These are phyloP conservation scores for Megastigmus dorsalis DNA, from an alignment of 2,888 invertebrate species.

Conservation along the genomic window DNA sequence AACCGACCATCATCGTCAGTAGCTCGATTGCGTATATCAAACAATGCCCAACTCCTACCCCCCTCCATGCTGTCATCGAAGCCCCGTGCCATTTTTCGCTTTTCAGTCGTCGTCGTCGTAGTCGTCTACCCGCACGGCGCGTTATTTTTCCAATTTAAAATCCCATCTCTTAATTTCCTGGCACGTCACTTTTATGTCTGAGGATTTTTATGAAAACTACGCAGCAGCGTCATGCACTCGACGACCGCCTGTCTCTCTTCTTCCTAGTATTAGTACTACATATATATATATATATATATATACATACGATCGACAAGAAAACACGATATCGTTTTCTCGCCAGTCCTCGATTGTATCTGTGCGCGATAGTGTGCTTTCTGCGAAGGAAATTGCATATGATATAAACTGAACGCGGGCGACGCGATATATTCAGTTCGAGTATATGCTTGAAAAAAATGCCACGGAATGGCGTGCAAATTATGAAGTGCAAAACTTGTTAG, in stretches of 20 bases:
- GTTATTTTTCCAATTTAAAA: constrained; percentile 72
- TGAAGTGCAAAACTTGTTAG: no score
- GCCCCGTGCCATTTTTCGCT: constrained; percentile 48
- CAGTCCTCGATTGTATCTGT: constrained; percentile 61
- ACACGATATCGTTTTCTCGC: constrained; percentile 59
- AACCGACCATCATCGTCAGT: constrained; percentile 38
- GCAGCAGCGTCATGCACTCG: constrained; percentile 56
- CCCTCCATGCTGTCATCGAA: constrained; percentile 7
- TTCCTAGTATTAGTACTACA: constrained; percentile 16
- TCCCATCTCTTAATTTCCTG: constrained; percentile 72
- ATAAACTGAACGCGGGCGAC: background rate
- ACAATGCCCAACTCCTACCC: background rate
- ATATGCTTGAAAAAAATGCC: background rate
- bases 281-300: background rate
- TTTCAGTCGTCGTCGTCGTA: background rate
- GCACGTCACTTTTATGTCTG: constrained; percentile 69
- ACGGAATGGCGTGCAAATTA: constrained; percentile 31
- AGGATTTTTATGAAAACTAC: constrained; percentile 67
- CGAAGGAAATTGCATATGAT: constrained; percentile 58
- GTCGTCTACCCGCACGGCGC: constrained; percentile 60
- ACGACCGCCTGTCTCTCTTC: constrained; percentile 17
- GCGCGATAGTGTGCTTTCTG: constrained; percentile 37
- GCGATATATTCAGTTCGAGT: background rate
- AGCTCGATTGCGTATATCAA: no score
- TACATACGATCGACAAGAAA: constrained; percentile 47